Evolutionary conservation across 37 sponge, comb jelly and placozoan species (phyloP).

Genomic region (Ianthella basta): DNA sequence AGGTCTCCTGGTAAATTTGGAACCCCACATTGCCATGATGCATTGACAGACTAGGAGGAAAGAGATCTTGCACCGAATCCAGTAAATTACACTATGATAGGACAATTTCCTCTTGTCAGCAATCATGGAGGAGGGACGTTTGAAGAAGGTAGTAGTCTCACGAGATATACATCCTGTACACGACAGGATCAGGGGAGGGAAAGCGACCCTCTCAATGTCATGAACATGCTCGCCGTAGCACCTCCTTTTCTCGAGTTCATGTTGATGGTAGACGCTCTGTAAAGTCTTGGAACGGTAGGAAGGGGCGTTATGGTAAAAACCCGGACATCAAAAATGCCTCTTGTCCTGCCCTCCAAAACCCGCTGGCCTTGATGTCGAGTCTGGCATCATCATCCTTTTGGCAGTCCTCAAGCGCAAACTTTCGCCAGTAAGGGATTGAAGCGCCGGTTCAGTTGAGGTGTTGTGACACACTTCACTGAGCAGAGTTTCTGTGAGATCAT

Average conservation of each 20-base stretch:
- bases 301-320: no score
- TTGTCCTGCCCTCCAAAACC: background rate
- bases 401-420: background rate
- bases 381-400: background rate
- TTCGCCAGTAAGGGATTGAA: background rate
- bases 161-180: background rate
- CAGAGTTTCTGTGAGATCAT: background rate
- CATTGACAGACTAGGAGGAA: background rate
- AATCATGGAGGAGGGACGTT: background rate
- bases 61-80: background rate
- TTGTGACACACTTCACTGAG: no score
- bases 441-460: background rate
- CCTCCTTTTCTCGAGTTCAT: background rate
- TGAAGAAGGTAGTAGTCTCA: background rate
- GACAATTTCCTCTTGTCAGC: background rate
- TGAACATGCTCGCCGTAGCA: background rate
- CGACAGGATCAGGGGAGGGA: background rate
- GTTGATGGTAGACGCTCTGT: background rate
- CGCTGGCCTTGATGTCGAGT: background rate
- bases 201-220: no score
- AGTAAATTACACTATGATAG: background rate
- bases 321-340: no score
- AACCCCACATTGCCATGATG: background rate
- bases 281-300: slow-evolving; percentile 1
- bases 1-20: background rate